Evolutionary conservation across 2,797 vertebrate genomes (phyloP).

Genomic region (Sylvia borin): DNA sequence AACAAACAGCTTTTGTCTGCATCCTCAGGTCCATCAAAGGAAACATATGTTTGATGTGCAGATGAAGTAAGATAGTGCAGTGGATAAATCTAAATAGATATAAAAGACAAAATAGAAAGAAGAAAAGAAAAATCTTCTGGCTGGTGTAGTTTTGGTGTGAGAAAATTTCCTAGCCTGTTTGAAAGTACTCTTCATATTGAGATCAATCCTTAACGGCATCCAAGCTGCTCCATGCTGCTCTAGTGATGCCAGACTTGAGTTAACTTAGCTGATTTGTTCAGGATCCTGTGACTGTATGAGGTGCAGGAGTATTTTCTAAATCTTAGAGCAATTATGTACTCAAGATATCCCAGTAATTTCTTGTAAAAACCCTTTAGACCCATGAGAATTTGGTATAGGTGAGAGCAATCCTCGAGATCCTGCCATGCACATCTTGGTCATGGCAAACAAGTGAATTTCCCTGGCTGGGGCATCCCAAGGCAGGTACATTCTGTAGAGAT

Average conservation of each 20-base stretch:
- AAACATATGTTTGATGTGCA: background rate
- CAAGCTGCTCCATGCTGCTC: background rate
- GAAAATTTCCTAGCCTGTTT: background rate
- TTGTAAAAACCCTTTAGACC: background rate
- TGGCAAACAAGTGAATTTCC: background rate
- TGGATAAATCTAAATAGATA: background rate
- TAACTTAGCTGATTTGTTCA: background rate
- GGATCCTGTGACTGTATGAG: background rate
- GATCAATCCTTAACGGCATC: background rate
- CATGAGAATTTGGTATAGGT: background rate
- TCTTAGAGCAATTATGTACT: background rate
- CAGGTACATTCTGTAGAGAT: background rate
- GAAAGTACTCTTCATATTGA: background rate
- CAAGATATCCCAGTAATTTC: background rate
- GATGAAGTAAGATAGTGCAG: background rate
- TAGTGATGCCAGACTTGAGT: background rate
- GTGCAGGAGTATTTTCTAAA: background rate
- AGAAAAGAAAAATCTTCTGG: background rate
- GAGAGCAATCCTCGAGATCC: background rate
- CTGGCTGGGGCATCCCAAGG: background rate
- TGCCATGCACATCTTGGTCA: background rate
- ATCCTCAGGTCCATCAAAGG: conserved; percentile 2
- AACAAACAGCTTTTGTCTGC: conserved; percentile 37
- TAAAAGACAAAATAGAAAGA: background rate
- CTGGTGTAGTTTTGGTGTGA: background rate